These are phyloP conservation scores for Phengaris arion DNA, from an alignment of 2,888 invertebrate species.

Conservation along the genomic window DNA sequence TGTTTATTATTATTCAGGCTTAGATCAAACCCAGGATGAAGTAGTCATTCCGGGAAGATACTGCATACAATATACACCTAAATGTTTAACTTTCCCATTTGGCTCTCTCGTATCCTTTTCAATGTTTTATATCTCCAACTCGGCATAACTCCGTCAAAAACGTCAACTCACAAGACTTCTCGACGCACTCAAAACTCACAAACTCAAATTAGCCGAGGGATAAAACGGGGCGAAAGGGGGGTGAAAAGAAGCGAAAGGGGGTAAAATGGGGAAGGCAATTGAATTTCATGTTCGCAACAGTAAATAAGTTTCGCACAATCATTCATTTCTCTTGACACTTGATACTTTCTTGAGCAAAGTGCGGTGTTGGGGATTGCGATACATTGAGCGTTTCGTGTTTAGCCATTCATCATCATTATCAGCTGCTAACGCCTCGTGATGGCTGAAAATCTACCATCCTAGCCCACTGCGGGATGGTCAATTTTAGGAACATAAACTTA, in stretches of 20 bases:
- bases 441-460: too few relatives aligned
- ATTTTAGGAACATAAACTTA: too few relatives aligned
- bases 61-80: too few relatives aligned
- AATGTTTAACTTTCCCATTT: neutral
- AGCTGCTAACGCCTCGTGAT: too few relatives aligned
- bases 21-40: too few relatives aligned
- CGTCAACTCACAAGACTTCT: neutral
- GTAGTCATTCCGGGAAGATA: too few relatives aligned
- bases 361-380: neutral
- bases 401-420: too few relatives aligned
- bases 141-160: neutral
- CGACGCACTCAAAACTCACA: constrained; percentile 9
- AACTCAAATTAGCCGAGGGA: neutral
- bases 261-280: neutral
- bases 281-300: constrained; percentile 8
- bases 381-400: too few relatives aligned
- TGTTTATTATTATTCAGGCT: too few relatives aligned
- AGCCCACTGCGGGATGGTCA: too few relatives aligned
- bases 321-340: neutral
- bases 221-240: neutral
- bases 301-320: neutral
- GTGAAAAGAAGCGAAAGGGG: neutral
- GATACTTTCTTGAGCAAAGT: constrained; percentile 6
- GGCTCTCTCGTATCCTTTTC: neutral
- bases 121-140: neutral